These are phyloP conservation scores for Mormyrus proboscirostris DNA, from an alignment of 2,797 vertebrate genomes.

Conservation along the genomic window DNA sequence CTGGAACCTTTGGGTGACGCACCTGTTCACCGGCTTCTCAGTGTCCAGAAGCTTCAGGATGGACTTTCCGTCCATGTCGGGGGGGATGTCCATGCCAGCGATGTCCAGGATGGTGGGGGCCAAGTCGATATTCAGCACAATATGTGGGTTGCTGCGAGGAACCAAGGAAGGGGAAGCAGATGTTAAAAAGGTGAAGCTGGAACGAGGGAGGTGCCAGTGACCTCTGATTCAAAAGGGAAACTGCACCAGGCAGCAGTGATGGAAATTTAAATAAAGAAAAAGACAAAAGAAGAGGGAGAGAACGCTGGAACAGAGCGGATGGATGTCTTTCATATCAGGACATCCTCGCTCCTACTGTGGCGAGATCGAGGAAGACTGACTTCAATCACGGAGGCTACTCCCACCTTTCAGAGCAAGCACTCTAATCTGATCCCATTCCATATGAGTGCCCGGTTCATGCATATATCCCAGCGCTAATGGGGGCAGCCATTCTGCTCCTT, in stretches of 20 bases:
- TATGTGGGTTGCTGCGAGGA: conserved; percentile 77
- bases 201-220: not conserved
- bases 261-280: not conserved
- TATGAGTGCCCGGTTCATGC: not conserved
- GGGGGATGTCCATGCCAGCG: conserved; percentile 81
- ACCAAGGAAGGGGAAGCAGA: not conserved
- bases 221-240: not conserved
- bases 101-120: conserved; percentile 95
- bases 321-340: not conserved
- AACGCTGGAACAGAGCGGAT: conserved; percentile 12
- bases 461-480: not conserved
- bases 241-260: not conserved
- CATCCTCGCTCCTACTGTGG: not conserved
- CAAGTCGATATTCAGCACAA: conserved; percentile 91
- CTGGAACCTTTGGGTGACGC: not conserved
- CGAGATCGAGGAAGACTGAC: not conserved
- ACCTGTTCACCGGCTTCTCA: conserved; percentile 80
- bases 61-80: conserved; percentile 94
- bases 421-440: conserved; percentile 1
- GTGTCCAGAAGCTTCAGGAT: conserved; percentile 81
- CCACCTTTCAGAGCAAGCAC: not conserved
- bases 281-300: conserved; percentile 16
- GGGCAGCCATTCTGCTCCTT: not conserved
- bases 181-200: not conserved
- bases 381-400: not conserved